phyloP scores from a whole-genome alignment of 2,888 invertebrate genomes.

The Sacculina carcini region DNA sequence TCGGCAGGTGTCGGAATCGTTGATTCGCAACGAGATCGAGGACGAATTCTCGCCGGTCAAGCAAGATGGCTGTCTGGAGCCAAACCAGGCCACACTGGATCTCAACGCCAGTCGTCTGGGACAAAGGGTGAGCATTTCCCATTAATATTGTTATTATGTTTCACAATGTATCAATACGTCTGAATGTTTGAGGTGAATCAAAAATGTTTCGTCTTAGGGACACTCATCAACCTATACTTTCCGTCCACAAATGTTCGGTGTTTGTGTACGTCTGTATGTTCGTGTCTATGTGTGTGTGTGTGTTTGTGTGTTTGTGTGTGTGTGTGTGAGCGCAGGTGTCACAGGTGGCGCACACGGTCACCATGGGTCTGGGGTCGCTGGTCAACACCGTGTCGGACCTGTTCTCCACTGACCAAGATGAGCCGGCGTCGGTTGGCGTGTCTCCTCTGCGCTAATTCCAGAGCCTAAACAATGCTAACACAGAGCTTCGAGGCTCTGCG shows the following conservation, averaged over 20 bases:
- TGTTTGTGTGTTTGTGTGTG: too few relatives aligned
- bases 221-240: too few relatives aligned
- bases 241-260: too few relatives aligned
- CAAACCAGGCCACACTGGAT: not conserved
- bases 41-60: not conserved
- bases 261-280: too few relatives aligned
- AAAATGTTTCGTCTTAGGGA: too few relatives aligned
- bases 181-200: too few relatives aligned
- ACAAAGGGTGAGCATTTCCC: not conserved
- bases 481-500: too few relatives aligned
- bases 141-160: too few relatives aligned
- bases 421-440: not conserved
- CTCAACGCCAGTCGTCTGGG: not conserved
- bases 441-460: not conserved
- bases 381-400: not conserved
- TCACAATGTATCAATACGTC: too few relatives aligned
- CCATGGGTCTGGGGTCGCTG: not conserved
- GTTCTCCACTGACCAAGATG: not conserved
- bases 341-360: not conserved
- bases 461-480: too few relatives aligned
- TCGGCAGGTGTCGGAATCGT: not conserved
- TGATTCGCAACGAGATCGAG: not conserved
- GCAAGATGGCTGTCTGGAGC: not conserved
- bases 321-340: too few relatives aligned
- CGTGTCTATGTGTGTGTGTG: too few relatives aligned